Evolutionary conservation across 2,888 invertebrate genomes (phyloP).

Genomic region (Stegana nigrithorax): DNA sequence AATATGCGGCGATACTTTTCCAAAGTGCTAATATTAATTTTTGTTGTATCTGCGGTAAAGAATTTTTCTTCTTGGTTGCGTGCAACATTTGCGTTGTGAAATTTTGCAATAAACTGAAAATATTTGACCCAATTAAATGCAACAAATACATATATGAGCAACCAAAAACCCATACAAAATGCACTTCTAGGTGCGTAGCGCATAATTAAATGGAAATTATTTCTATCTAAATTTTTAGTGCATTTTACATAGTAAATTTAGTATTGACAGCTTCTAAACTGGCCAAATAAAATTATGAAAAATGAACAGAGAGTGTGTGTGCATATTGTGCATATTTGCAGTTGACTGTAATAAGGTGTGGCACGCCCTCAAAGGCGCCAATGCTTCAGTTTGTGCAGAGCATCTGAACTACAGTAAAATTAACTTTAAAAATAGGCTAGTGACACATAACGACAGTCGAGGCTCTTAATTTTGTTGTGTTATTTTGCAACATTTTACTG

Average conservation of each 20-base stretch:
- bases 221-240: too few species aligned
- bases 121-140: constrained; percentile 17
- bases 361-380: background rate
- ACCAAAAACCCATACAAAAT: background rate
- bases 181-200: constrained; percentile 20
- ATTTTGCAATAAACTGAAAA: constrained; percentile 5
- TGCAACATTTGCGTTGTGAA: background rate
- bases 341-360: too few species aligned
- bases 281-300: background rate
- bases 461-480: background rate
- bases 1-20: background rate
- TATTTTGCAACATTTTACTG: background rate
- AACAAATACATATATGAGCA: background rate
- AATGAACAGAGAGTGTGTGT: background rate
- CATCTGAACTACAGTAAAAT: constrained; percentile 9
- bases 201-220: constrained; percentile 45
- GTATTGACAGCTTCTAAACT: too few species aligned
- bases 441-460: constrained; percentile 27
- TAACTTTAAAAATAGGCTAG: constrained; percentile 27
- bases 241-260: too few species aligned
- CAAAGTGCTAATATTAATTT: constrained; percentile 7
- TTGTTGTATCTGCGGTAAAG: background rate
- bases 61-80: background rate
- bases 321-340: background rate
- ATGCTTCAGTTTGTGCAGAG: background rate